Percentiles rank a stretch among this genome's conserved stretches.
Conservation (phyloP, 2,888 invertebrate species). For the Parascotia fuliginaria region DNA sequence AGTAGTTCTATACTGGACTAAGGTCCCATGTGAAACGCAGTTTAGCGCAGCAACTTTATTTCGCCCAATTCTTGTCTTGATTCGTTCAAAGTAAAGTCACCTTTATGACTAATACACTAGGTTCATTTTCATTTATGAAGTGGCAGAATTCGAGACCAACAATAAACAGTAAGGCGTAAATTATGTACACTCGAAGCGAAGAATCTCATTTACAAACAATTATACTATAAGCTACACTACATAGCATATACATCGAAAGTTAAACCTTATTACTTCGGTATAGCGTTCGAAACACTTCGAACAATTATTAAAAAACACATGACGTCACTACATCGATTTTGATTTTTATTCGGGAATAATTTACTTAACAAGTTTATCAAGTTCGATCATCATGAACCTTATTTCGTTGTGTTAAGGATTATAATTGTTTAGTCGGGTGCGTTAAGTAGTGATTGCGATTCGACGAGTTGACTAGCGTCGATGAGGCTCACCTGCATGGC, state of each 20-base stretch:
- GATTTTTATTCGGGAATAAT: background rate
- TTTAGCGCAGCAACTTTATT: too few species aligned
- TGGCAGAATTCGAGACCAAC: background rate
- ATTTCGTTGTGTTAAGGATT: constrained; percentile 18
- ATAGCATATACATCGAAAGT: too few species aligned
- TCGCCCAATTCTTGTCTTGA: too few species aligned
- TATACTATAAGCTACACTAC: constrained; percentile 1
- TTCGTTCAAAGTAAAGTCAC: background rate
- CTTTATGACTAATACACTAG: background rate
- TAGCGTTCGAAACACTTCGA: background rate
- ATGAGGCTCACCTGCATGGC: constrained; percentile 86
- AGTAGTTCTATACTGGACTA: background rate
- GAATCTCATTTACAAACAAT: constrained; percentile 14
- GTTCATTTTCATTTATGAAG: background rate
- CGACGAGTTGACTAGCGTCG: constrained; percentile 87
- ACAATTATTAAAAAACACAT: background rate
- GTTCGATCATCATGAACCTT: background rate
- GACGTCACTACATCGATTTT: background rate
- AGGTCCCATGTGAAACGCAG: background rate
- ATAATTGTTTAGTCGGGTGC: constrained; percentile 86
- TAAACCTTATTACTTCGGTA: background rate
- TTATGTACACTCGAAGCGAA: constrained; percentile 26
- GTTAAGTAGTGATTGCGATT: constrained; percentile 89
- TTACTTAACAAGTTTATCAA: background rate
- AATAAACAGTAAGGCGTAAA: constrained; percentile 18